Conservation (phyloP, 1,140 invertebrate genomes). For the Coenobita brevimanus region DNA sequence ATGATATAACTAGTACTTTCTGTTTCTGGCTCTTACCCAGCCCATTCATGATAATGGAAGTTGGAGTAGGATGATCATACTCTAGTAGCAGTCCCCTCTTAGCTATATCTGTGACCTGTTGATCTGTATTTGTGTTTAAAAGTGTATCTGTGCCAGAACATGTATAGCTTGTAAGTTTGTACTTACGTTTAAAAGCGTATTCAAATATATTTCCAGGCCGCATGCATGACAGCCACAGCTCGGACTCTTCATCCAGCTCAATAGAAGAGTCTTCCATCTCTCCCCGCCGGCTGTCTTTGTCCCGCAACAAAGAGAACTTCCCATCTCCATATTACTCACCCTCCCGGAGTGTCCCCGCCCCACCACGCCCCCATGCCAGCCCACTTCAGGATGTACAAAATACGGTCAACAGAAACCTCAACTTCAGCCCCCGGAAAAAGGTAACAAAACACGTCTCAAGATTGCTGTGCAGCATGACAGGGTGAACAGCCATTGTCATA, state of each 20-base stretch:
- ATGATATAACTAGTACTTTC: no score
- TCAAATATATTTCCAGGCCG: background rate
- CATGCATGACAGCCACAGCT: background rate
- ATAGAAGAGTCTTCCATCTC: conserved; percentile 32
- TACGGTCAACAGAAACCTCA: conserved; percentile 56
- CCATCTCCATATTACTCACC: conserved; percentile 51
- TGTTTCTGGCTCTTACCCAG: no score
- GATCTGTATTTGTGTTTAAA: no score
- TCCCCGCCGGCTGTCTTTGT: background rate
- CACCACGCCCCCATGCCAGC: conserved; percentile 30
- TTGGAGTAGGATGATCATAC: no score
- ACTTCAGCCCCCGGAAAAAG: conserved; percentile 54
- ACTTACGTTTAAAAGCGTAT: background rate
- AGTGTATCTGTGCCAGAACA: background rate
- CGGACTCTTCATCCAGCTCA: background rate
- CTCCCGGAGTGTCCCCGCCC: conserved; percentile 14
- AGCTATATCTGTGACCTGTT: no score
- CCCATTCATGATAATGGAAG: no score
- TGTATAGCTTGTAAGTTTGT: background rate
- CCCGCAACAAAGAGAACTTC: conserved; percentile 56
- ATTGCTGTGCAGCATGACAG: background rate
- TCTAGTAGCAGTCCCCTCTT: no score
- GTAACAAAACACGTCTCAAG: background rate
- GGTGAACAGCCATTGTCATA: no score
- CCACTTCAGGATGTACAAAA: conserved; percentile 57